A percentile compares a stretch with the other conserved stretches of the same genome.
phyloP scores from a whole-genome alignment of 2,888 invertebrate genomes.

The Microctonus brassicae region DNA sequence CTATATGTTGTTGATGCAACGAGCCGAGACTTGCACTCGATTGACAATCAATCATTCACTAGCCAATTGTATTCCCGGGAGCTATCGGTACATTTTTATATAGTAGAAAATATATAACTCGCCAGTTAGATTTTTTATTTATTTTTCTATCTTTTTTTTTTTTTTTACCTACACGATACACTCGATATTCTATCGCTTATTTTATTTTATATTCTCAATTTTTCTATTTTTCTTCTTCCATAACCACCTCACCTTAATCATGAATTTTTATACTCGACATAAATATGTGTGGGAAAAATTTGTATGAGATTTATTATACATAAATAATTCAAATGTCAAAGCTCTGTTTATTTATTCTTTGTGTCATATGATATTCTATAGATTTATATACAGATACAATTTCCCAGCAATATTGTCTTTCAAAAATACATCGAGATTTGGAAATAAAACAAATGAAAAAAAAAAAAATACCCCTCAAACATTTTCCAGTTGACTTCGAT shows the following conservation, averaged over 20 bases:
- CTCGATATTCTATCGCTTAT: not conserved
- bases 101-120: not conserved
- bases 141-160: no score
- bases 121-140: not conserved
- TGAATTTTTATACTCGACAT: not conserved
- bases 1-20: not conserved
- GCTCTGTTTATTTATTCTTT: not conserved
- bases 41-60: conserved; percentile 16
- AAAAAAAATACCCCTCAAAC: not conserved
- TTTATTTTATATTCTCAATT: not conserved
- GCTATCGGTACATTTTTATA: not conserved
- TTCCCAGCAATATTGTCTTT: not conserved
- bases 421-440: not conserved
- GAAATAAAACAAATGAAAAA: not conserved
- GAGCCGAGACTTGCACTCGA: not conserved
- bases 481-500: not conserved
- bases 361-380: not conserved
- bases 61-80: not conserved
- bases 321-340: not conserved
- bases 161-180: no score
- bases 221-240: not conserved
- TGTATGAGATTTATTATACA: no score
- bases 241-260: not conserved
- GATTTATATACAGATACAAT: not conserved
- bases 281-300: not conserved